Evolutionary conservation across 2,113 vertebrate species (phyloP).

Genomic region (Rousettus leschenaultii): DNA sequence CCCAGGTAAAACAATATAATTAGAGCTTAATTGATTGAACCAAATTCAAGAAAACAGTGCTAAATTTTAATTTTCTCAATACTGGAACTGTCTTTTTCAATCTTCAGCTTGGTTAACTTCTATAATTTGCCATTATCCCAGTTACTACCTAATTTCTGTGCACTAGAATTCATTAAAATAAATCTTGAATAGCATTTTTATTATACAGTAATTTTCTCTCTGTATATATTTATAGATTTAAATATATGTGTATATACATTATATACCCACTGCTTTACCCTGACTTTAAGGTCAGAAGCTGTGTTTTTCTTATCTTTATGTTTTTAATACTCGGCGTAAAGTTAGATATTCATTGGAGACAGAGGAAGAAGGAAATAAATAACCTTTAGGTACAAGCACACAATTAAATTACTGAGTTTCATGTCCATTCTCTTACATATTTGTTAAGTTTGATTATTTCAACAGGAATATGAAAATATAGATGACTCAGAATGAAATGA

Average conservation of each 20-base stretch:
- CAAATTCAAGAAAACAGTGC: conserved; percentile 32
- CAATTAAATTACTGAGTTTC: neutral
- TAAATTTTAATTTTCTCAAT: conserved; percentile 43
- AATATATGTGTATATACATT: neutral
- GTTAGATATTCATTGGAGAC: neutral
- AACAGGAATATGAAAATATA: neutral
- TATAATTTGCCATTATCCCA: conserved; percentile 17
- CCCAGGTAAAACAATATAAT: conserved; percentile 11
- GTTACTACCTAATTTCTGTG: neutral
- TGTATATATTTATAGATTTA: neutral
- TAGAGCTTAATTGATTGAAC: conserved; percentile 25
- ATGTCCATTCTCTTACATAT: neutral
- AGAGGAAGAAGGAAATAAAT: neutral
- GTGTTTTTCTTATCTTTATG: conserved; percentile 1
- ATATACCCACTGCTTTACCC: neutral
- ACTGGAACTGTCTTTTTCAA: neutral
- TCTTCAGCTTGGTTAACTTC: conserved; percentile 46
- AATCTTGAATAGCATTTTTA: conserved; percentile 19
- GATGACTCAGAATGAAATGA: neutral
- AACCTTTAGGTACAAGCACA: neutral
- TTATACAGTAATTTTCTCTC: neutral
- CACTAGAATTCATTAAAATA: conserved; percentile 37
- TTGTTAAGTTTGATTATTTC: conserved; percentile 29
- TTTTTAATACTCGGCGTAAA: conserved; percentile 5
- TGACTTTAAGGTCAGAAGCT: conserved; percentile 8